Percentiles rank a stretch among this genome's conserved stretches.
Conservation (phyloP, 1,140 invertebrate species). For the Drosophila asahinai region DNA sequence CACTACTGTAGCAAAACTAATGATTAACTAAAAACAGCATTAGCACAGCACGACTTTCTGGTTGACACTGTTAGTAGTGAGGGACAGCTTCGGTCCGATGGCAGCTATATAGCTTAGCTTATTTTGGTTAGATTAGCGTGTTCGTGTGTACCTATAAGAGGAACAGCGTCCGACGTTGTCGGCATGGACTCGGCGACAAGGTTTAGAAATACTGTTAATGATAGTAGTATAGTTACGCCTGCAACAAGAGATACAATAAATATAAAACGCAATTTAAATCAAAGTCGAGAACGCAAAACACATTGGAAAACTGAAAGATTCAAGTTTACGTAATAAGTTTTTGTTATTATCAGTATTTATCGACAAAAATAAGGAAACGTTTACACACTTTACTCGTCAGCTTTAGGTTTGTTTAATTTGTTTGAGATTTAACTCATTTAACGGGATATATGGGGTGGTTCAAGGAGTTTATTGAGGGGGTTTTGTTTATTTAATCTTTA, state of each 20-base stretch:
- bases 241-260: slow-evolving; percentile 86
- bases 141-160: slow-evolving; percentile 87
- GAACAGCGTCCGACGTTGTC: slow-evolving; percentile 95
- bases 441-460: slow-evolving; percentile 17
- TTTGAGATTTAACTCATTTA: slow-evolving; percentile 22
- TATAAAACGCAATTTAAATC: slow-evolving; percentile 72
- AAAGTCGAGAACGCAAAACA: slow-evolving; percentile 66
- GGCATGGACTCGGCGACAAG: slow-evolving; percentile 97
- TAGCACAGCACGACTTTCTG: slow-evolving; percentile 55
- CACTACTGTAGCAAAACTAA: slow-evolving; percentile 81
- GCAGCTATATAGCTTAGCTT: slow-evolving; percentile 28
- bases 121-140: slow-evolving; percentile 66
- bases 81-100: slow-evolving; percentile 22
- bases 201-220: slow-evolving; percentile 98
- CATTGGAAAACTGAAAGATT: slow-evolving; percentile 66
- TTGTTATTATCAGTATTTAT: slow-evolving; percentile 51
- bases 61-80: slow-evolving; percentile 30
- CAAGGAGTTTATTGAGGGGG: slow-evolving; percentile 43
- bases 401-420: slow-evolving; percentile 20
- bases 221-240: slow-evolving; percentile 99
- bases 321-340: slow-evolving; percentile 57
- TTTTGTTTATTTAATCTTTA: slow-evolving; percentile 17
- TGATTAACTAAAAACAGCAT: slow-evolving; percentile 77
- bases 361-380: slow-evolving; percentile 45
- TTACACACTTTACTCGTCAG: slow-evolving; percentile 46